A percentile compares a stretch with the other conserved stretches of the same genome.
Conservation (phyloP, 2,888 invertebrate genomes). For the Gisinianus flammeolus region DNA sequence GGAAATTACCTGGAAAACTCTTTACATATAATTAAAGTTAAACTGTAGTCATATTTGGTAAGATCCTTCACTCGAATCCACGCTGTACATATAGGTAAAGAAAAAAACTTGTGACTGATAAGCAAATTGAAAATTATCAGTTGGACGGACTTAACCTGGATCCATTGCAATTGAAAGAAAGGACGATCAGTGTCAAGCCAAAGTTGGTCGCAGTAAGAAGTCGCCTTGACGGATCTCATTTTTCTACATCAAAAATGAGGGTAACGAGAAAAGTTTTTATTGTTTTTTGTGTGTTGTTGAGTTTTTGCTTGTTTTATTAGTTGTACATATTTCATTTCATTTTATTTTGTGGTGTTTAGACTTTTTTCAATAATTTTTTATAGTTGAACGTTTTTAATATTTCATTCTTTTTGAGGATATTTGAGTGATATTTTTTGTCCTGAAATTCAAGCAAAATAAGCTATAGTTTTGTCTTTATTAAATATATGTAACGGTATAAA, state of each 20-base stretch:
- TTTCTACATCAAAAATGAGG: slow-evolving; percentile 16
- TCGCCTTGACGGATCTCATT: not conserved
- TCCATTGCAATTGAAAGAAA: not conserved
- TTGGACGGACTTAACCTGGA: not conserved
- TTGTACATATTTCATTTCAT: not conserved
- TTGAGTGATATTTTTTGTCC: not conserved
- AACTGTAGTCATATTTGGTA: too few relatives aligned
- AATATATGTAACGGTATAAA: too few relatives aligned
- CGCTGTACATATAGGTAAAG: too few relatives aligned
- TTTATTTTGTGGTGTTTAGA: not conserved
- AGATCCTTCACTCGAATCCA: too few relatives aligned
- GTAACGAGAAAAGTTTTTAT: not conserved
- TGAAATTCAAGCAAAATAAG: not conserved
- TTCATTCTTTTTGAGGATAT: not conserved
- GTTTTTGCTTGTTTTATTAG: not conserved
- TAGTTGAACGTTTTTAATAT: not conserved
- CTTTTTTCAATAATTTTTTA: not conserved
- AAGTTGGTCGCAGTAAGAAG: slow-evolving; percentile 21
- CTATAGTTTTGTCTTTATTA: not conserved
- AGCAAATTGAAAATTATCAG: not conserved
- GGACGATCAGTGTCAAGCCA: slow-evolving; percentile 35
- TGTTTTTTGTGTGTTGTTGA: not conserved
- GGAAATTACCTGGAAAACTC: too few relatives aligned
- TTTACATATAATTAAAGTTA: too few relatives aligned
- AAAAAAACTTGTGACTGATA: not conserved